Evolutionary conservation across 2,113 vertebrate species (phyloP).

Genomic region (Larimichthys crocea): DNA sequence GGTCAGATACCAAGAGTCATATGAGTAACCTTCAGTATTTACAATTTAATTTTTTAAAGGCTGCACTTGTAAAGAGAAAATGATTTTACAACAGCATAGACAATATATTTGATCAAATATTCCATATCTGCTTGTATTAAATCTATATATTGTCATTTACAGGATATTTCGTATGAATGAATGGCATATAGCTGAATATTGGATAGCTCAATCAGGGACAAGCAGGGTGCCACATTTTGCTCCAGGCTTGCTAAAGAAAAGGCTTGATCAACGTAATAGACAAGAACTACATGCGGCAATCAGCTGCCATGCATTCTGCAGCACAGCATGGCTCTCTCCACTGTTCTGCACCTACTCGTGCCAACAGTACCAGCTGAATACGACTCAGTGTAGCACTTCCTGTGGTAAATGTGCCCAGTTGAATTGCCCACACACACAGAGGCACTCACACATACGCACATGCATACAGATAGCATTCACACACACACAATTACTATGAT

Average conservation of each 20-base stretch:
- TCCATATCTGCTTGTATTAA: not conserved
- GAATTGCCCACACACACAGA: conserved; percentile 51
- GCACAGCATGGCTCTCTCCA: conserved; percentile 52
- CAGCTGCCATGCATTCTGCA: conserved; percentile 69
- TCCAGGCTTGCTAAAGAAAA: conserved; percentile 54
- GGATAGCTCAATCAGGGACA: conserved; percentile 64
- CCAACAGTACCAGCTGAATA: conserved; percentile 65
- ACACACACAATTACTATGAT: conserved; percentile 60
- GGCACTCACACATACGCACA: conserved; percentile 15
- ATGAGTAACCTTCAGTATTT: not conserved
- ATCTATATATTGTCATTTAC: conserved; percentile 41
- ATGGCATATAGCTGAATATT: conserved; percentile 42
- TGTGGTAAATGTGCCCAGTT: conserved; percentile 44
- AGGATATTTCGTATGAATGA: conserved; percentile 43
- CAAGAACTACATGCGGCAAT: conserved; percentile 66
- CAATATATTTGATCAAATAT: not conserved
- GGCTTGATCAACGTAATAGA: conserved; percentile 67
- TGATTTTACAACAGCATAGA: not conserved
- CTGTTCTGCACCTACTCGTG: conserved; percentile 53
- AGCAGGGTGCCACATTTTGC: conserved; percentile 33
- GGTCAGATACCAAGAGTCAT: not conserved
- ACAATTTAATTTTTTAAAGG: not conserved
- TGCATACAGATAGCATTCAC: conserved; percentile 19
- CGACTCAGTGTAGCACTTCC: conserved; percentile 55
- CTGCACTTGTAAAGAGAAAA: no score